Conservation (phyloP, 2,797 vertebrate species). For the Pseudomugil tenellus region DNA sequence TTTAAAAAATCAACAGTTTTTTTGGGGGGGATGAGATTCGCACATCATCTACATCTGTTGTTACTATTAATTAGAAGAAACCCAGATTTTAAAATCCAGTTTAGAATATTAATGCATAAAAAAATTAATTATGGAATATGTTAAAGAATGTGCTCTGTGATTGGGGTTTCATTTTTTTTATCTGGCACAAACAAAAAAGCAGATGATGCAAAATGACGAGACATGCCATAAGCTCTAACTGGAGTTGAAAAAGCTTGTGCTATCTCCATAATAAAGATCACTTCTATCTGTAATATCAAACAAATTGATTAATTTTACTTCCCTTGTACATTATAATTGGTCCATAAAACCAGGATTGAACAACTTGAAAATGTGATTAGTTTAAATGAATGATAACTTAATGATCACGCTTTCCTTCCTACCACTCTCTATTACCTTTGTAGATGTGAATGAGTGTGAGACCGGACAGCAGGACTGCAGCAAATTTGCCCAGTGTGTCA, state of each 20-base stretch:
- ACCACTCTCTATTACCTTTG: neutral
- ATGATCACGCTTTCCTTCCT: neutral
- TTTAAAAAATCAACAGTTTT: too few relatives aligned
- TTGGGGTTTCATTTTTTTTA: neutral
- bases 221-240: neutral
- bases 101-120: neutral
- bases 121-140: neutral
- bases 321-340: neutral
- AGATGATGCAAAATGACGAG: neutral
- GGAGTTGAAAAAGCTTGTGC: neutral
- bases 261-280: neutral
- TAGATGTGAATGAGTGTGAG: slow-evolving; percentile 86
- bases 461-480: slow-evolving; percentile 76
- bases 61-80: neutral
- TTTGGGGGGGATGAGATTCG: neutral
- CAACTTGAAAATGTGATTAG: neutral
- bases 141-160: neutral
- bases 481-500: slow-evolving; percentile 80
- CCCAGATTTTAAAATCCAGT: neutral
- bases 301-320: neutral
- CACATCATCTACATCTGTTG: neutral
- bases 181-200: neutral
- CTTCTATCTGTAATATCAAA: neutral
- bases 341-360: neutral
- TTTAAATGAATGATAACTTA: neutral